Conservation (phyloP, 2,888 invertebrate species). For the Pristionchus fissidentatus region DNA sequence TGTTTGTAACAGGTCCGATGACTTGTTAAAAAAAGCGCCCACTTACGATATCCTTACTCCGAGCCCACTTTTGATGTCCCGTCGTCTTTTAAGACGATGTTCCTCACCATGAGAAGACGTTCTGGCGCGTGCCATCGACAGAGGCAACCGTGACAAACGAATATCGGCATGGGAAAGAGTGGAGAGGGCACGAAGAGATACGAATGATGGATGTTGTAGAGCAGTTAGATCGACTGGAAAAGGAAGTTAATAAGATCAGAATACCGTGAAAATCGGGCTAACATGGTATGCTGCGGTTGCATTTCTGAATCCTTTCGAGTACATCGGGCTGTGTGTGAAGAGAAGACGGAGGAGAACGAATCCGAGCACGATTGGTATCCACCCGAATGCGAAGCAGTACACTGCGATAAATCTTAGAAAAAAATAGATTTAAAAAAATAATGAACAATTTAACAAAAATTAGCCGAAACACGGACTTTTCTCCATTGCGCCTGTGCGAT, state of each 20-base stretch:
- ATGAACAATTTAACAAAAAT: no score
- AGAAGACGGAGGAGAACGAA: background rate
- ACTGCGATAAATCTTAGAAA: background rate
- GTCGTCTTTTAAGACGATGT: no score
- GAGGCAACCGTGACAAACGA: background rate
- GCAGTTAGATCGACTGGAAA: background rate
- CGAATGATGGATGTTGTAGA: constrained; percentile 24
- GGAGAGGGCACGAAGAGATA: constrained; percentile 1
- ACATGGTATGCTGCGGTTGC: background rate
- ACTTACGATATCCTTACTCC: no score
- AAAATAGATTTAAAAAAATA: background rate
- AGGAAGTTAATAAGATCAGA: no score
- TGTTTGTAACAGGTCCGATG: no score
- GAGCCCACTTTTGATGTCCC: no score
- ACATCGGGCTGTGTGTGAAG: background rate
- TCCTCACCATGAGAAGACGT: background rate
- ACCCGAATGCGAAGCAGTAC: background rate
- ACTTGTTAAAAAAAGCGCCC: no score
- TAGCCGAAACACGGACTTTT: no score
- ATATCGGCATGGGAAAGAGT: background rate
- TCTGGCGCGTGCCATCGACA: background rate
- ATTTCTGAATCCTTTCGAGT: constrained; percentile 8
- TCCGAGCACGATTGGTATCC: background rate
- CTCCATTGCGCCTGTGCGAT: no score
- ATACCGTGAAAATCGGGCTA: no score